Conservation (phyloP, 2,797 vertebrate species). For the Enteromius unitaeniatus region DNA sequence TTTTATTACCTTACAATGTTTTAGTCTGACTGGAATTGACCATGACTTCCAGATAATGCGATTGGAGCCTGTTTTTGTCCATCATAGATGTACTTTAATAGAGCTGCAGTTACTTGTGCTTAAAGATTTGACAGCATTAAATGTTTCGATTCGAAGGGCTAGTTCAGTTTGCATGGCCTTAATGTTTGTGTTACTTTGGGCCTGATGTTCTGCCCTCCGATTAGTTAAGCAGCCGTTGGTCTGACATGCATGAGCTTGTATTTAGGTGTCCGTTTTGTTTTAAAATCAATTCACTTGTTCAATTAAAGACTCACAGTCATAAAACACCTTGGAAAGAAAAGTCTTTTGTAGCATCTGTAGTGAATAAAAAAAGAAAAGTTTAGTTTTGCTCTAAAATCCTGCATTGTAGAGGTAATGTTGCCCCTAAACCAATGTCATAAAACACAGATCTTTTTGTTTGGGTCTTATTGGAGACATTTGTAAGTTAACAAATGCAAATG, state of each 20-base stretch:
- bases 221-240: conserved; percentile 20
- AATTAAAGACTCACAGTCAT: background rate
- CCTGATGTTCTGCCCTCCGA: background rate
- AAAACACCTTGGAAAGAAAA: background rate
- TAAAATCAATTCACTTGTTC: background rate
- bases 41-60: background rate
- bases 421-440: background rate
- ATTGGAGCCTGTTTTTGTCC: background rate
- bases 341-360: background rate
- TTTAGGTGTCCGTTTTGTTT: conserved; percentile 28
- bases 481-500: background rate
- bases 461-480: background rate
- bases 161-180: background rate
- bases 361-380: background rate
- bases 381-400: background rate
- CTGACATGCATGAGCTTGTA: conserved; percentile 26
- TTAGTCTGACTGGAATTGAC: background rate
- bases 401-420: background rate
- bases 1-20: background rate
- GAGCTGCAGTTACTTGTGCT: background rate
- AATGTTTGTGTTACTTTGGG: background rate
- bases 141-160: background rate
- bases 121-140: background rate
- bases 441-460: background rate
- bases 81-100: background rate